Base-by-base conservation (phyloP, 2,797 vertebrate genomes). In the Coregonus suidteri region DNA sequence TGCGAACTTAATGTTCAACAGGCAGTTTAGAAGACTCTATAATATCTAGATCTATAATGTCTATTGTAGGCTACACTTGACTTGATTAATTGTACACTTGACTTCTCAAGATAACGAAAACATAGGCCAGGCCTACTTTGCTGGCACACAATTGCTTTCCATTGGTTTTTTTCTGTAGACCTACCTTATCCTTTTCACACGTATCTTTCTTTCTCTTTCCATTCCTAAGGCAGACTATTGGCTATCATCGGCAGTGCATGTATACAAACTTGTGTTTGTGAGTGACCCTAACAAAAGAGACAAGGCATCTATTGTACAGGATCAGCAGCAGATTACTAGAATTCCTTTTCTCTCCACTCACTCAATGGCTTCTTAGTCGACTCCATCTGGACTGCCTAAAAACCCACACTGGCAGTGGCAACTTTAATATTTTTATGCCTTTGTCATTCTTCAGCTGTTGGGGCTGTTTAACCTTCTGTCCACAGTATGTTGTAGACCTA, bases 301-400 rank as follows among this genome's bases (percentile, higher is more conserved):
- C 92, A 95, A 94, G 93, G 93, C 91, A 91, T 91, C 93, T 92
- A 94, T 95, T 95, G 94, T 95, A 91, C 89, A 85, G 92, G 93
- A 93, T 94, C 94, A 94, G 89, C 90, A 86, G 88, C 89, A 93
- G 94, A 94, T 94, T 94, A 95, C 91, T 93, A 88, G 91, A 94
- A 95, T 94, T 94, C 93, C 92, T 94, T 91, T 91, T 93, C 90
- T 92, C 85, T 85, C 88, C 87, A 68, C 88, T 84, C 9, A 88
- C 91, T 94, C 88, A 92, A 93, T 88, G 90, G 91, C 89, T 87
- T 91, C 86, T 79, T 89, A 91, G 89, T 87, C 76, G 82, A 25
- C 80, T 70, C 75, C 73, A 78, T 79, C 83, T 87, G 82, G 80
- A 77, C 73, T 37, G 78, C 56, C 47, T 41, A 80, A 84, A 83